phyloP scores from a whole-genome alignment of 2,888 invertebrate species.

The Agrotis puta region DNA sequence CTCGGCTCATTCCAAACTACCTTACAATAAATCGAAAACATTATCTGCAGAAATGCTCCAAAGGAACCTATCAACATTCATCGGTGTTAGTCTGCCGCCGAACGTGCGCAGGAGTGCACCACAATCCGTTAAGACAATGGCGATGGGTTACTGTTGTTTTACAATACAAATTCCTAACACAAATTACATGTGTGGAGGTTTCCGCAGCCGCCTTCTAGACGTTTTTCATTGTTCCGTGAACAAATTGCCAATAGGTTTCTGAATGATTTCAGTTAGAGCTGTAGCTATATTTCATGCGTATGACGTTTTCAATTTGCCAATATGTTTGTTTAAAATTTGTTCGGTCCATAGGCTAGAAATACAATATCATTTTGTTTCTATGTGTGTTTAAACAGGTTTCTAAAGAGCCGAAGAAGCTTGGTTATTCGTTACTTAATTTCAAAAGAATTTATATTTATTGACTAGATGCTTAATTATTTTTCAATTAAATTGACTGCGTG shows the following conservation, averaged over 20 bases:
- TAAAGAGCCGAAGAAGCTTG: neutral
- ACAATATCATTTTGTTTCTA: neutral
- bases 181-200: slow-evolving; percentile 81
- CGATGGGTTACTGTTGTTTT: slow-evolving; percentile 77
- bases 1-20: slow-evolving; percentile 12
- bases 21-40: slow-evolving; percentile 37
- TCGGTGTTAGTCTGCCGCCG: slow-evolving; percentile 48
- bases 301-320: slow-evolving; percentile 40
- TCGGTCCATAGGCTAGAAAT: neutral
- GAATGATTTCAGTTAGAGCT: slow-evolving; percentile 39
- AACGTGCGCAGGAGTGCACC: slow-evolving; percentile 73
- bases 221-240: slow-evolving; percentile 74
- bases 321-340: slow-evolving; percentile 7
- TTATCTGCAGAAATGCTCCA: slow-evolving; percentile 43
- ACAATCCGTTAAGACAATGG: slow-evolving; percentile 80
- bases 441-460: neutral
- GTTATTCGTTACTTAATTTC: no score
- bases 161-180: slow-evolving; percentile 84
- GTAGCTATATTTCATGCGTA: slow-evolving; percentile 33
- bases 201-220: slow-evolving; percentile 75
- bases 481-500: neutral
- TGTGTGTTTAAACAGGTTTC: neutral
- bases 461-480: neutral
- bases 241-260: slow-evolving; percentile 71
- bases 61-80: slow-evolving; percentile 59